phyloP scores from a whole-genome alignment of 2,797 vertebrate genomes.

The Sebastes nivosus region DNA sequence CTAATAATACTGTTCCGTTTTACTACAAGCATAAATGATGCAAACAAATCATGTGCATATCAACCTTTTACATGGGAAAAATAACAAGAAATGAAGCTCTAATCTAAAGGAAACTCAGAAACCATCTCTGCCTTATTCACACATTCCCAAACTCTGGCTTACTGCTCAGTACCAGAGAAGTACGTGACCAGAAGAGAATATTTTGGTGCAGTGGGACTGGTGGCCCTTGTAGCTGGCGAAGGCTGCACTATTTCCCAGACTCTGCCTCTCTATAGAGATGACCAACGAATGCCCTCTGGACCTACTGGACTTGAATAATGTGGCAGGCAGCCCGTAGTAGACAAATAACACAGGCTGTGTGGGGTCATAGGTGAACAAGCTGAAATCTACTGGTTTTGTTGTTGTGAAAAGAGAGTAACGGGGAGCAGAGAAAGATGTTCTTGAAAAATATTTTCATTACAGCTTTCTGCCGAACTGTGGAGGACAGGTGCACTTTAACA shows the following conservation, averaged over 20 bases:
- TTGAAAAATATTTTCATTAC: background rate
- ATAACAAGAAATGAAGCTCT: background rate
- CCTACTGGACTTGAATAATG: constrained; percentile 18
- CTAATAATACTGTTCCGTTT: background rate
- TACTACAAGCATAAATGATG: background rate
- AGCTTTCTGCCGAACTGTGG: background rate
- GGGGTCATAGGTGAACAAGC: constrained; percentile 25
- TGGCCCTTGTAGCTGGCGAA: constrained; percentile 28
- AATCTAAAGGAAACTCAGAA: background rate
- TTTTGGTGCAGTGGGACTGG: constrained; percentile 64
- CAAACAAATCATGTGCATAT: background rate
- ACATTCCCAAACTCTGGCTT: constrained; percentile 34
- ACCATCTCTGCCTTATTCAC: constrained; percentile 13
- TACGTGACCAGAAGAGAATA: constrained; percentile 65
- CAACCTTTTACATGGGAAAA: background rate
- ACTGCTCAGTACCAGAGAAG: constrained; percentile 43
- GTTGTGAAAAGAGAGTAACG: background rate
- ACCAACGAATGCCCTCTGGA: constrained; percentile 39
- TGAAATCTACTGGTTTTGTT: constrained; percentile 18
- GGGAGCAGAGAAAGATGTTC: background rate
- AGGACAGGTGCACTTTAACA: constrained; percentile 3
- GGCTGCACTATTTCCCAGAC: constrained; percentile 37
- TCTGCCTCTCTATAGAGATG: constrained; percentile 25
- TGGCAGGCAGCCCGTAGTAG: constrained; percentile 15
- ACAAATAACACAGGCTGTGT: constrained; percentile 31